Percentiles rank a stretch among this genome's conserved stretches.
phyloP scores from a whole-genome alignment of 92 coral and sea anemone genomes.

The Phymanthus crucifer region DNA sequence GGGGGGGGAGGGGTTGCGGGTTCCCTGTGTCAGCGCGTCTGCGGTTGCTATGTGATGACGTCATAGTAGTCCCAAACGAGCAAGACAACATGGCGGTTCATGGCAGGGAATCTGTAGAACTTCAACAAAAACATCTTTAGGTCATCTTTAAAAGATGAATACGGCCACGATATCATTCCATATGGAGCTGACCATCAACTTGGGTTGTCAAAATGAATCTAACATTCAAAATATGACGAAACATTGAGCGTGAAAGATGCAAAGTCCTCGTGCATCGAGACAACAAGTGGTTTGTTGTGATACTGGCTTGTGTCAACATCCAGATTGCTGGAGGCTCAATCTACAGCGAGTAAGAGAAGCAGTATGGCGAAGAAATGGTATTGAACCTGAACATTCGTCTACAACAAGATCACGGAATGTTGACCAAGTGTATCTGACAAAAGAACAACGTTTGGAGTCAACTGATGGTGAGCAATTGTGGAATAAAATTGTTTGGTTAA shows the following conservation, averaged over 20 bases:
- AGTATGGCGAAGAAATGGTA: constrained; percentile 83
- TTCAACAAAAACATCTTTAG: background rate
- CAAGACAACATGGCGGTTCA: background rate
- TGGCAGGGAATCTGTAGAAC: background rate
- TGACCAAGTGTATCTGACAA: constrained; percentile 25
- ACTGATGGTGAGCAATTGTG: constrained; percentile 32
- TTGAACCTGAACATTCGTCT: constrained; percentile 11
- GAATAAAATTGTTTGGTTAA: background rate
- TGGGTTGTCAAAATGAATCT: background rate
- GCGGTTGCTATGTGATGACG: constrained; percentile 73
- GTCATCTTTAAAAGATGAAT: background rate
- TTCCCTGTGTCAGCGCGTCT: constrained; percentile 31
- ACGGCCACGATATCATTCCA: background rate
- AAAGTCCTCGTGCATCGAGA: constrained; percentile 30
- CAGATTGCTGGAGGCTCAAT: constrained; percentile 92
- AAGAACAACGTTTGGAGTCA: constrained; percentile 33
- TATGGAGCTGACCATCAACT: background rate
- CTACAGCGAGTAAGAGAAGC: constrained; percentile 86
- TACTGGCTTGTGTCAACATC: constrained; percentile 85
- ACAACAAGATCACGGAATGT: constrained; percentile 2
- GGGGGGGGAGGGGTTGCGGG: too few relatives aligned
- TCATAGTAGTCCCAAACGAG: constrained; percentile 59
- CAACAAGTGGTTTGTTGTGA: constrained; percentile 54
- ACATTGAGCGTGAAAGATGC: constrained; percentile 25
- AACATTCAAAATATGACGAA: background rate